A percentile compares a stretch with the other conserved stretches of the same genome.
phyloP scores from a whole-genome alignment of 2,113 vertebrate species.

The crab-eating macaque (Macaca fascicularis) region DNA sequence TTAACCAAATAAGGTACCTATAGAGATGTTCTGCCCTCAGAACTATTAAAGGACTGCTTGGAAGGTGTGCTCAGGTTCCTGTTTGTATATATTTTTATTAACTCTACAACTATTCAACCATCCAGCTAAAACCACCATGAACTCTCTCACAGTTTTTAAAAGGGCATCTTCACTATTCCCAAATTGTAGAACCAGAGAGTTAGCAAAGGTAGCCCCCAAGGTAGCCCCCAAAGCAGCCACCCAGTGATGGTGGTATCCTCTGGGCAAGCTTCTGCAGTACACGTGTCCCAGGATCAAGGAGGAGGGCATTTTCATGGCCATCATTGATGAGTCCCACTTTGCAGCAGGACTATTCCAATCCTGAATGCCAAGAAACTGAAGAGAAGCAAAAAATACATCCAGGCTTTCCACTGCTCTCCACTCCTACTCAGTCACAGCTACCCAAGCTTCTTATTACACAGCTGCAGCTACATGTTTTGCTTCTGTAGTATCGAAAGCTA shows the following conservation, averaged over 20 bases:
- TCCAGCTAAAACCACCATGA: neutral
- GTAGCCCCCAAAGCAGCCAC: neutral
- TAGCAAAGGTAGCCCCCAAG: neutral
- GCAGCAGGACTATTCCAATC: neutral
- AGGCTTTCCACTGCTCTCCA: neutral
- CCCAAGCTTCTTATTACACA: neutral
- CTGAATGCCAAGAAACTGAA: neutral
- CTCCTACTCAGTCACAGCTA: neutral
- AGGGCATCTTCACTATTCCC: neutral
- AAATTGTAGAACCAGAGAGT: neutral
- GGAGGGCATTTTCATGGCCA: neutral
- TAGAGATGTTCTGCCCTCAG: neutral
- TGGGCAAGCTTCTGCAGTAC: neutral
- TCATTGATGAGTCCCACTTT: neutral
- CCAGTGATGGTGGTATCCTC: neutral
- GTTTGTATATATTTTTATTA: neutral
- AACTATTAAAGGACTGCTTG: neutral
- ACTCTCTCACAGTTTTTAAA: neutral
- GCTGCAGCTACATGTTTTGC: neutral
- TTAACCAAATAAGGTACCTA: neutral
- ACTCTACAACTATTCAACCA: neutral
- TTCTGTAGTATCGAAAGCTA: neutral
- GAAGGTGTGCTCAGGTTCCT: neutral
- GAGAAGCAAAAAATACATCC: neutral
- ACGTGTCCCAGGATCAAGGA: neutral